Conservation (phyloP, 2,888 invertebrate genomes). For the Xestia ashworthii region DNA sequence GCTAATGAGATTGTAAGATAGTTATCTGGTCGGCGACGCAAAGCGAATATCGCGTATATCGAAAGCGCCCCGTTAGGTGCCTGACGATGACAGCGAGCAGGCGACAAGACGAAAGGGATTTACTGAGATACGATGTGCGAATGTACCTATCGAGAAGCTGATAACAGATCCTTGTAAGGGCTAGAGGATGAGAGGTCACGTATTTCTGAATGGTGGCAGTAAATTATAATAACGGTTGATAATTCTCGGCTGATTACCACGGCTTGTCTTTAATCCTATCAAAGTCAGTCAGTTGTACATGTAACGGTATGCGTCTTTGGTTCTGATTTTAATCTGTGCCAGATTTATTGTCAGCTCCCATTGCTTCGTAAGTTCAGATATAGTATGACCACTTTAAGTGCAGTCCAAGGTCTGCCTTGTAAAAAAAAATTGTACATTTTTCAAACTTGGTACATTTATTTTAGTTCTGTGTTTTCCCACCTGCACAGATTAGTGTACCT, state of each 20-base stretch:
- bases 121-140: conserved; percentile 63
- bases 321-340: conserved; percentile 18
- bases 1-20: conserved; percentile 79
- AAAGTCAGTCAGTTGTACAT: conserved; percentile 5
- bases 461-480: background rate
- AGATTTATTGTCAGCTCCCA: conserved; percentile 8
- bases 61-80: conserved; percentile 77
- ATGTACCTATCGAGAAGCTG: conserved; percentile 53
- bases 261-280: conserved; percentile 7
- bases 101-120: conserved; percentile 62
- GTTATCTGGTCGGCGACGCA: conserved; percentile 80
- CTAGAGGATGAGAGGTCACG: conserved; percentile 47
- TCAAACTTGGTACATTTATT: too few species aligned
- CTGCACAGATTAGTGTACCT: background rate
- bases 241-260: conserved; percentile 19
- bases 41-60: conserved; percentile 75
- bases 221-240: conserved; percentile 46
- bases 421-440: too few species aligned
- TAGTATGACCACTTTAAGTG: background rate
- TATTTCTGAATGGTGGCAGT: background rate
- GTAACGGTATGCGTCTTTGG: conserved; percentile 10
- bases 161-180: conserved; percentile 49
- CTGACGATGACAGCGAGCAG: conserved; percentile 74
- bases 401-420: background rate
- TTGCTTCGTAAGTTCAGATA: background rate